A percentile compares a stretch with the other conserved stretches of the same genome.
phyloP scores from a whole-genome alignment of 1,140 invertebrate species.

The Eufriesea mexicana region DNA sequence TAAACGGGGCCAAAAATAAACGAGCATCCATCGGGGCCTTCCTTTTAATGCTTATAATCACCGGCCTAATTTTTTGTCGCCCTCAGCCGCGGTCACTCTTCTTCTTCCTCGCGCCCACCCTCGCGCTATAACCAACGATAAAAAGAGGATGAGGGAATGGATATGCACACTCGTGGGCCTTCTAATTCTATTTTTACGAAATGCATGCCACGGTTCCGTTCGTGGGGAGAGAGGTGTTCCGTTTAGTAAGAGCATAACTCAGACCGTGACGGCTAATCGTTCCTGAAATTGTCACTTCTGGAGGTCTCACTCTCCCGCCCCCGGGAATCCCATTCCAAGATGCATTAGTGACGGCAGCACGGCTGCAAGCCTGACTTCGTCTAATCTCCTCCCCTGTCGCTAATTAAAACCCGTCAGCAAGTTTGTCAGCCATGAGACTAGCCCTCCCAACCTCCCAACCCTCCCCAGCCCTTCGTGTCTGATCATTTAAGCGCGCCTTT shows the following conservation, averaged over 20 bases:
- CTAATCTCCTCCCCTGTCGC: conserved; percentile 66
- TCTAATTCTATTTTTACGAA: conserved; percentile 75
- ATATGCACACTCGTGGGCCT: not conserved
- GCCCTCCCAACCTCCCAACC: no score
- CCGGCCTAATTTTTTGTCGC: conserved; percentile 44
- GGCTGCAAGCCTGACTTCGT: conserved; percentile 50
- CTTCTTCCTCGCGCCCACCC: conserved; percentile 28
- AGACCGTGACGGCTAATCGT: conserved; percentile 81
- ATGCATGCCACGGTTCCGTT: conserved; percentile 61
- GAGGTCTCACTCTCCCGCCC: conserved; percentile 73
- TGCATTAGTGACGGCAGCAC: conserved; percentile 69
- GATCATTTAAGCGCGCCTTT: conserved; percentile 35
- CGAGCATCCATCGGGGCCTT: conserved; percentile 6
- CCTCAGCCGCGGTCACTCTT: conserved; percentile 51
- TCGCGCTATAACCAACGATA: conserved; percentile 42
- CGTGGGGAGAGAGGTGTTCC: conserved; percentile 70
- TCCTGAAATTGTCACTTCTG: conserved; percentile 80
- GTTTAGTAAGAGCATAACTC: conserved; percentile 79
- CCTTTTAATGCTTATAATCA: conserved; percentile 63
- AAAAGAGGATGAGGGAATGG: conserved; percentile 49
- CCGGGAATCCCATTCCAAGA: conserved; percentile 60
- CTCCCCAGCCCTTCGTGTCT: conserved; percentile 5
- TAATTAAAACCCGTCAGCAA: conserved; percentile 72
- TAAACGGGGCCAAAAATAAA: conserved; percentile 46
- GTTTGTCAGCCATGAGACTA: conserved; percentile 51